Conservation (phyloP, 2,113 vertebrate genomes). For the Pteruthius melanotis region DNA sequence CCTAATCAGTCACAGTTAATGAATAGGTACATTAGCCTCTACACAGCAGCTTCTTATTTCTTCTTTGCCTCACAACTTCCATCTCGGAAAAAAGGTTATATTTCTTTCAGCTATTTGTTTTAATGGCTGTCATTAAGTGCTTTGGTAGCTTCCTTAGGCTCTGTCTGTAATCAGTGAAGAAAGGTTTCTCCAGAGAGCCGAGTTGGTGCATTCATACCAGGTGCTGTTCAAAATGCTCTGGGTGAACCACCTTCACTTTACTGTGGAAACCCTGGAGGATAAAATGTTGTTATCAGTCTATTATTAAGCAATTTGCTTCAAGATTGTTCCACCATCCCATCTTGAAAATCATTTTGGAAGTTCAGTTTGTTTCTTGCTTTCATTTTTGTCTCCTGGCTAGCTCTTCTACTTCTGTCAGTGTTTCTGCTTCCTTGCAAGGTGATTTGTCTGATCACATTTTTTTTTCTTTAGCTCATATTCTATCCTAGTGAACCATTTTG, state of each 20-base stretch:
- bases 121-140: not conserved
- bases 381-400: not conserved
- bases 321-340: not conserved
- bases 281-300: not conserved
- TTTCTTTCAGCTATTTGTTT: not conserved
- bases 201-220: not conserved
- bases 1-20: not conserved
- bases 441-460: not conserved
- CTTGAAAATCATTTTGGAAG: not conserved
- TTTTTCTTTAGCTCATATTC: not conserved
- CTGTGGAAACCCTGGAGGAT: not conserved
- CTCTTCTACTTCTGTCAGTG: not conserved
- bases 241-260: not conserved
- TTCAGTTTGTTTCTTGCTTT: not conserved
- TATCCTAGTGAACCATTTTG: not conserved
- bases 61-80: not conserved
- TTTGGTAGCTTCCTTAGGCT: not conserved
- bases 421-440: not conserved
- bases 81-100: not conserved
- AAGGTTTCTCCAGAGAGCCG: not conserved
- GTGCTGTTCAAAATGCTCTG: not conserved
- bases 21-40: not conserved
- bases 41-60: not conserved
- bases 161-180: not conserved
- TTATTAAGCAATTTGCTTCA: not conserved